phyloP scores from a whole-genome alignment of 2,113 vertebrate genomes.

The Hippocampus comes region DNA sequence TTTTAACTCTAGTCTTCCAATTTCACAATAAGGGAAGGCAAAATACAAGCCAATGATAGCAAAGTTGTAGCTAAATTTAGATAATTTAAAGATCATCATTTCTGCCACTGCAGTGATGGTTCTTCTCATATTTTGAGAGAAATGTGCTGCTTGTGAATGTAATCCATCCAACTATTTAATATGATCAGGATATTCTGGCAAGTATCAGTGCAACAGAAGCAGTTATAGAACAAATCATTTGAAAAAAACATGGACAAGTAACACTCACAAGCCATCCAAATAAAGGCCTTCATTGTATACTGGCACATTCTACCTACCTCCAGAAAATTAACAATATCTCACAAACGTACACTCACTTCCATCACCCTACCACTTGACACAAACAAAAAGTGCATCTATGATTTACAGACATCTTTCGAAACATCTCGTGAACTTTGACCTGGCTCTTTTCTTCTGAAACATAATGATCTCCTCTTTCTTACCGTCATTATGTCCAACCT shows the following conservation, averaged over 20 bases:
- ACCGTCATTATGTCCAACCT: too few relatives aligned
- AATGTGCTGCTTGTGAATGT: slow-evolving; percentile 56
- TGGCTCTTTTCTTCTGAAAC: too few relatives aligned
- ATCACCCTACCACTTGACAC: slow-evolving; percentile 18
- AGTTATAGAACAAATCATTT: slow-evolving; percentile 41
- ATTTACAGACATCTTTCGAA: slow-evolving; percentile 29
- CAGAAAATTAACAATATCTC: neutral
- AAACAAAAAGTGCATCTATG: slow-evolving; percentile 64
- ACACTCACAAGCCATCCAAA: slow-evolving; percentile 42
- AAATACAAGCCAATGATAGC: slow-evolving; percentile 35
- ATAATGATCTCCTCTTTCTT: too few relatives aligned
- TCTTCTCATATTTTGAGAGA: slow-evolving; percentile 41
- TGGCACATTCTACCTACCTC: slow-evolving; percentile 1
- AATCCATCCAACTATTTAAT: slow-evolving; percentile 66
- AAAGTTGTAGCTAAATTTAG: neutral
- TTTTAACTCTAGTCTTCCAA: slow-evolving; percentile 27
- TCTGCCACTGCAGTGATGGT: slow-evolving; percentile 44
- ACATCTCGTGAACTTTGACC: too few relatives aligned
- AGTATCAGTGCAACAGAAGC: slow-evolving; percentile 73
- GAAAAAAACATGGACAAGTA: slow-evolving; percentile 32
- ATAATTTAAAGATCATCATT: neutral
- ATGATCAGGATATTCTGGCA: slow-evolving; percentile 60
- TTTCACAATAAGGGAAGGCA: slow-evolving; percentile 58
- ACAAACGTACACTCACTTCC: neutral
- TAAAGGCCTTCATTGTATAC: slow-evolving; percentile 50